Evolutionary conservation across 2,888 invertebrate species (phyloP), one percentile per base, ranked within the genome.

Genomic region (Mystacides longicornis): DNA sequence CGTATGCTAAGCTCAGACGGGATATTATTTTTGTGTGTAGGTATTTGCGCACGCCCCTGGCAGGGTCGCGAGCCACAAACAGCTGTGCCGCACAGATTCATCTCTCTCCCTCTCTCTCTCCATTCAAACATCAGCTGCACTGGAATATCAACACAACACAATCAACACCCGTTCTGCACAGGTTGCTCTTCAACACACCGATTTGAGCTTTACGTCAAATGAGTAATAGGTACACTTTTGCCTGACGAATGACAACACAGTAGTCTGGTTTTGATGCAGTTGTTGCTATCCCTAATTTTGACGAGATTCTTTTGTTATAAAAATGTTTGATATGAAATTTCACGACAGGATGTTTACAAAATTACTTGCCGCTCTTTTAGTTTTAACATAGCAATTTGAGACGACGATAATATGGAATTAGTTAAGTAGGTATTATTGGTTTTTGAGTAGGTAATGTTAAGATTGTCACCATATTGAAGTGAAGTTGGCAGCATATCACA

Each of bases 11-110:
- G n/a, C n/a, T n/a, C n/a, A n/a, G n/a, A n/a, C n/a, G n/a, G n/a
- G n/a, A n/a, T n/a, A n/a, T n/a, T n/a, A n/a, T n/a, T n/a, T n/a
- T n/a, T n/a, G 37, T 37, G 20, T 45, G 18, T 19, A 7, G n/a
- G 20, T 19, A 20, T 45, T 45, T 19, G 51, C 57, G 58, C 7
- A 51, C 58, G 60, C 31, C 58, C 55, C 53, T 60, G 51, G 58
- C 58, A 58, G 60, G 51, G 60, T 60, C 60, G 60, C 60, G 60
- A 60, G 60, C 57, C 60, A 37, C 37, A 55, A 56, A 58, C 60
- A 60, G 60, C 58, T 60, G 60, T 60, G 58, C n/a, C 56, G 57
- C 51, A 52, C 58, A 52, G 58, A 58, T 56, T 58, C 58, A 53
- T 55, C 50, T 42, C 47, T 52, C n/a, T n/a, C n/a, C n/a, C n/a